These are phyloP conservation scores for Caenorhabditis brenneri DNA, from an alignment of 1,140 invertebrate genomes.

Conservation along the genomic window DNA sequence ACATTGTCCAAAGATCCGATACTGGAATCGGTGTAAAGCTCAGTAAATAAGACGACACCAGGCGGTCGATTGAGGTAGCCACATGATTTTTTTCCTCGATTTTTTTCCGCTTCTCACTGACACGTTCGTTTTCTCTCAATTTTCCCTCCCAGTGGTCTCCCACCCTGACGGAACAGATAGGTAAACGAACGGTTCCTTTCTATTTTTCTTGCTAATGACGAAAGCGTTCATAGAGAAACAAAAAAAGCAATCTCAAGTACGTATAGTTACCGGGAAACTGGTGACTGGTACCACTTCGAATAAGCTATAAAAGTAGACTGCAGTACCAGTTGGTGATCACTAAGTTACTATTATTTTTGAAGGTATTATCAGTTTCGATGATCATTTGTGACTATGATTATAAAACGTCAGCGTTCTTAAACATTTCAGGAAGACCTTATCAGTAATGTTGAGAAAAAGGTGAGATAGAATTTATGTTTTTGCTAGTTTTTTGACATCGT, in stretches of 20 bases:
- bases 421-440: not conserved
- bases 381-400: not conserved
- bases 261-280: slow-evolving; percentile 33
- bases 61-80: not conserved
- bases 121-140: slow-evolving; percentile 1
- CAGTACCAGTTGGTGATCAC: not conserved
- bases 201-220: slow-evolving; percentile 2
- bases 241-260: slow-evolving; percentile 19
- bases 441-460: not conserved
- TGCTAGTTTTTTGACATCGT: too few relatives aligned
- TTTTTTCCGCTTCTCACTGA: not conserved
- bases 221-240: not conserved
- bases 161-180: not conserved
- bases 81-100: slow-evolving; percentile 26
- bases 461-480: too few relatives aligned
- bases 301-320: not conserved
- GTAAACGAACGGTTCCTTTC: not conserved
- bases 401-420: slow-evolving; percentile 30
- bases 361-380: not conserved
- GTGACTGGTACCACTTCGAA: slow-evolving; percentile 38
- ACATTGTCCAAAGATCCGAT: slow-evolving; percentile 3
- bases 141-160: not conserved
- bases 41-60: slow-evolving; percentile 2
- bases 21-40: not conserved
- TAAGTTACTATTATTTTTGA: not conserved